Evolutionary conservation across 1,140 invertebrate species (phyloP).

Genomic region (Pseudomyrmex flavicornis): DNA sequence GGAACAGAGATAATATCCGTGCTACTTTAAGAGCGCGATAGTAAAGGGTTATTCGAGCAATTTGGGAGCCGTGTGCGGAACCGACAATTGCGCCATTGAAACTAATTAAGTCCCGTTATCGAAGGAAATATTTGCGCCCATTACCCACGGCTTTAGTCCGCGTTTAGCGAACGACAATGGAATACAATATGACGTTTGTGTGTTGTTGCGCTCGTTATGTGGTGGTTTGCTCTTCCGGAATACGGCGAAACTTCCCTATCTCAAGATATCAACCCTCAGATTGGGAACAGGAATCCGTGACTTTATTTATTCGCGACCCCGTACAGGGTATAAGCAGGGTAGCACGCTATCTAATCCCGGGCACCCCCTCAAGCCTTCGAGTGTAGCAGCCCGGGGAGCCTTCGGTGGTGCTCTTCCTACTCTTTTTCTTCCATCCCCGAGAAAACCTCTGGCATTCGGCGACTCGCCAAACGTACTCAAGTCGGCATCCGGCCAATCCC

Average conservation of each 20-base stretch:
- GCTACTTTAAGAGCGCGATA: not conserved
- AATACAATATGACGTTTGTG: constrained; percentile 21
- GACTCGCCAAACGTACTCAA: constrained; percentile 30
- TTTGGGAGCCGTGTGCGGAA: constrained; percentile 5
- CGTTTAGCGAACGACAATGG: constrained; percentile 30
- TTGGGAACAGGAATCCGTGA: constrained; percentile 36
- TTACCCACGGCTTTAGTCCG: constrained; percentile 15
- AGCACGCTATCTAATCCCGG: constrained; percentile 22
- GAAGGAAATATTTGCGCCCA: constrained; percentile 42
- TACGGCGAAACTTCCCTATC: constrained; percentile 1
- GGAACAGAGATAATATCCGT: not conserved
- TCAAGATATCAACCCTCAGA: constrained; percentile 40
- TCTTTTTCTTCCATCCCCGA: too few relatives aligned
- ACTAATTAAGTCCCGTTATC: constrained; percentile 51
- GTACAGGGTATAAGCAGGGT: constrained; percentile 44
- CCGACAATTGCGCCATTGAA: constrained; percentile 38
- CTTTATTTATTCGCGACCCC: constrained; percentile 61
- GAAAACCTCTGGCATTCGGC: not conserved
- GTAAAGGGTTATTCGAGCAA: constrained; percentile 32
- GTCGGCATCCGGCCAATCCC: constrained; percentile 4
- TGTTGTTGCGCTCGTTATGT: not conserved
- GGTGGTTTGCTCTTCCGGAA: not conserved
- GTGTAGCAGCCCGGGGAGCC: not conserved
- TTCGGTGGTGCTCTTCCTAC: not conserved
- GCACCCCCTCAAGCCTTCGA: not conserved